Conservation (phyloP, 2,113 vertebrate species). For the Antigone vipio region DNA sequence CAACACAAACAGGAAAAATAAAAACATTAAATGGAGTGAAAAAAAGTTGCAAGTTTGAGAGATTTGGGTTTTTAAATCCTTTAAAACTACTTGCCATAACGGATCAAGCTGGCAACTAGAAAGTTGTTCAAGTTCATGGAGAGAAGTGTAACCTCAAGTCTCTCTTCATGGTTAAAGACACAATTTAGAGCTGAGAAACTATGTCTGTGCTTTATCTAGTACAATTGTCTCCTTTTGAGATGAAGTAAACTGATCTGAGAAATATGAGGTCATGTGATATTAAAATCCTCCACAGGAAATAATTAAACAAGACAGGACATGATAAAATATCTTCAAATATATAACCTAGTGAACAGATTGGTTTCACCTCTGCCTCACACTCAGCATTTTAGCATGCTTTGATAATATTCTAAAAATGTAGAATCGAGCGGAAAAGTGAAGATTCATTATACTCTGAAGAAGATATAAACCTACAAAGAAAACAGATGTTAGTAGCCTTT, state of each 20-base stretch:
- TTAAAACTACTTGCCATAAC: background rate
- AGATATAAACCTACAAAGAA: background rate
- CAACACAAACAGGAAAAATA: background rate
- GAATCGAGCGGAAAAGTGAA: background rate
- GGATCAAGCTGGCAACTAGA: background rate
- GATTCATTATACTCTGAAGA: background rate
- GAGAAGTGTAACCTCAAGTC: background rate
- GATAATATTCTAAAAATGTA: background rate
- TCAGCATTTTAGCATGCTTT: background rate
- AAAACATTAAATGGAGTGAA: background rate
- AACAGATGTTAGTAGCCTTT: background rate
- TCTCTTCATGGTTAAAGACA: background rate
- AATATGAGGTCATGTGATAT: background rate
- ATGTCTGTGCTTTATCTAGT: background rate
- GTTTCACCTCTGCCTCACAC: background rate
- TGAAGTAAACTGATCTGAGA: background rate
- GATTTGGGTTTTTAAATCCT: background rate
- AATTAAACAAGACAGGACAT: background rate
- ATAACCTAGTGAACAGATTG: background rate
- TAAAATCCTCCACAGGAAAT: background rate
- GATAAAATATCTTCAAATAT: background rate
- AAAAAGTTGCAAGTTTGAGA: background rate
- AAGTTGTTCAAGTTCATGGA: background rate
- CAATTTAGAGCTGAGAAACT: background rate
- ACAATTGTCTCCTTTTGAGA: background rate